These are phyloP conservation scores for Lydus trimaculatus DNA, from an alignment of 2,888 invertebrate genomes.

Conservation along the genomic window DNA sequence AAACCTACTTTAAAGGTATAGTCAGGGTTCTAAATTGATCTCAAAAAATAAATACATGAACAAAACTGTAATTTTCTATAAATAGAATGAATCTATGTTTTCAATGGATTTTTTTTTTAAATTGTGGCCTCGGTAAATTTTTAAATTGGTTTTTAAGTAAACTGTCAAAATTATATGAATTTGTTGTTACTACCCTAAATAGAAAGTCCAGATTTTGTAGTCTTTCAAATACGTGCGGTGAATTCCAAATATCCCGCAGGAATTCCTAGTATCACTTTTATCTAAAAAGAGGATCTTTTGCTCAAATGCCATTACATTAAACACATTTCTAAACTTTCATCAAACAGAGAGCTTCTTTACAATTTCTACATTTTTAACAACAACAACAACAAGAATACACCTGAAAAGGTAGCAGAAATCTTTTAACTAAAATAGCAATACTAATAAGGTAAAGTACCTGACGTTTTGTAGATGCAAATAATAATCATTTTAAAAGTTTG, in stretches of 20 bases:
- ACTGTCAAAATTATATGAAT: not conserved
- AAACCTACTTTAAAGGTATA: not conserved
- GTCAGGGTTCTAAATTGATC: not conserved
- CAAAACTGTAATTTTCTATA: not conserved
- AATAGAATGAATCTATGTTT: not conserved
- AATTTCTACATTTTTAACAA: too few species aligned
- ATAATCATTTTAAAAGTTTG: too few species aligned
- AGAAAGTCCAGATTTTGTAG: not conserved
- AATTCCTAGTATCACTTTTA: not conserved
- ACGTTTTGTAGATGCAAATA: too few species aligned
- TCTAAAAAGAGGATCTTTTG: too few species aligned
- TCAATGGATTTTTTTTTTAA: not conserved
- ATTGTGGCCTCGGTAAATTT: too few species aligned
- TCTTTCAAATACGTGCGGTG: not conserved
- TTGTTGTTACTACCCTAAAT: not conserved
- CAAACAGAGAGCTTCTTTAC: too few species aligned
- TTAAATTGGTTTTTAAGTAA: too few species aligned
- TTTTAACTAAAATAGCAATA: too few species aligned
- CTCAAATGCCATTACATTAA: not conserved
- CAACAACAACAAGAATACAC: too few species aligned
- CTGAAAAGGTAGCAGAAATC: too few species aligned
- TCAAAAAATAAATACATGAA: not conserved
- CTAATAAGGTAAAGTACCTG: too few species aligned
- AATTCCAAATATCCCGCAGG: not conserved
- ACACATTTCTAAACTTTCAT: too few species aligned